Evolutionary conservation across 2,797 vertebrate genomes (phyloP), one percentile per base, ranked within the genome.

Genomic region (Lophius americanus): DNA sequence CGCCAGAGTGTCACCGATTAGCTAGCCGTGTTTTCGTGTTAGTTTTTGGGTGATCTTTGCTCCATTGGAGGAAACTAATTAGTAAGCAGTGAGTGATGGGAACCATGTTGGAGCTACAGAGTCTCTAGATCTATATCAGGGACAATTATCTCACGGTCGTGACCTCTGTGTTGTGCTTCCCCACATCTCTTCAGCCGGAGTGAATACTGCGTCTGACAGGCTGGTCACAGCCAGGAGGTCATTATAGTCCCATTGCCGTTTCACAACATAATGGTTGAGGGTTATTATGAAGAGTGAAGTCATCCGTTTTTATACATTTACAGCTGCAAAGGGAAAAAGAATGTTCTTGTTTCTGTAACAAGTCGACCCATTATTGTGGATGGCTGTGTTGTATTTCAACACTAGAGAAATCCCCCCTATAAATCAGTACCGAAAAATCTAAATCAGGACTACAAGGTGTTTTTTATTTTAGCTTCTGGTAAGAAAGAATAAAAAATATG

Each of bases 311-410:
- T 12, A 0, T 43, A 37, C 3, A 54, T 7, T 73, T 47, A 68
- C 68, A 70, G 52, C 64, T 79, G 66, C 64, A 47, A 80, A 85
- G 75, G 67, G 70, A 67, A 51, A 78, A 57, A 68, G 32, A 76
- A 70, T 43, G 2, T 63, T 73, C 75, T 72, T 57, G 68, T 85
- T 90, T 88, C 83, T 84, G 74, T 87, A 84, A 67, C 76, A 85
- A 60, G 67, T 75, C 68, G 54, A 52, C 55, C 52, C 9, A 61
- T 81, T 84, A 86, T 76, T 83, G 76, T 82, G 60, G 57, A 65
- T 56, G 76, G 67, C 75, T 70, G 75, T 64, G 72, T 67, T 79
- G 43, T 70, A 71, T 73, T 75, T 84, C 66, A 72, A 76, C 51
- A 78, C 72, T 68, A 23, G 23, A 23, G 23, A 23, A 23, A 23